Base-by-base conservation (phyloP, 2,888 invertebrate species). In the Galeopsomyia nigrocyanea region DNA sequence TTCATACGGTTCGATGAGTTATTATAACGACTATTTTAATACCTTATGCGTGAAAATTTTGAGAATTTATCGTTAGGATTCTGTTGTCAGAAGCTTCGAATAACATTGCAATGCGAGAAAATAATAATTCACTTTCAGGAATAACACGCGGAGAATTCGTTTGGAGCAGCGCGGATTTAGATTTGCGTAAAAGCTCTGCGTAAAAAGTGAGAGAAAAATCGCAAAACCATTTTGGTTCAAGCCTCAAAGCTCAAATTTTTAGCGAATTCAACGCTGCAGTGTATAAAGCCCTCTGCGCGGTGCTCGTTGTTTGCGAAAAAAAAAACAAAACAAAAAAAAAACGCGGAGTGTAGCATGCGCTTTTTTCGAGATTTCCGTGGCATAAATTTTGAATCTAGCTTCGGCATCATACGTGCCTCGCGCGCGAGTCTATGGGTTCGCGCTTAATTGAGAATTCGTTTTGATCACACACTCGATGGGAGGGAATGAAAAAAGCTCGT, bases 361-460 rank as follows among this genome's bases (percentile, higher is more conserved):
- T 39, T 73, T 73, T 73, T 73, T 69, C 53, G 63, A 67, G 39
- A 70, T 63, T 73, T 62, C 63, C 57, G 61, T 19, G 53, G 67
- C 58, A 70, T 70, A 67, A 62, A 73, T 70, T 70, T 70, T 73
- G 62, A 55, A 73, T 67, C 53, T 53, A 46, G 68, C 49, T 39
- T 55, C 39, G 22, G 57, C 55, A 60, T 64, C 51, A 31, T 57
- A 17, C 67, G 39, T 39, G 63, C 58, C 72, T 72, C 63, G 53
- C 26, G 26, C 26, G 26, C 2, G 51, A 56, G 56, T 56, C 13
- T 46, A 49, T 60, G 31, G n/a, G n/a, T 21, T 61, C 21, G 63
- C 39, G 51, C 65, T 73, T 73, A 73, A 71, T 73, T 73, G 73
- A 73, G 73, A 70, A 73, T 73, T 68, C 64, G 67, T 64, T 70